phyloP scores from a whole-genome alignment of 2,888 invertebrate species.

The Dynastes tityus region DNA sequence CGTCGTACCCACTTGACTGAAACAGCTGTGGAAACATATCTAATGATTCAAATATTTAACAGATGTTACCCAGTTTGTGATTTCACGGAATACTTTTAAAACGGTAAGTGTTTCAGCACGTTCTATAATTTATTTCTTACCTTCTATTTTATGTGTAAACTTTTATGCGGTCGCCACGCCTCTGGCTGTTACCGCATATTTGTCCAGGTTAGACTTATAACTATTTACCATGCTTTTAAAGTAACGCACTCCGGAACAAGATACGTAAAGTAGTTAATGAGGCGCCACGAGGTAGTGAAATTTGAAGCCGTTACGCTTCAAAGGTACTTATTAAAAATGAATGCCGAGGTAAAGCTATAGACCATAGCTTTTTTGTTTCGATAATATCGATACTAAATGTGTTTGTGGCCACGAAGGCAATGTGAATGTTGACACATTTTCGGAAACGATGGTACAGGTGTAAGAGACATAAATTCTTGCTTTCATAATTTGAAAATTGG shows the following conservation, averaged over 20 bases:
- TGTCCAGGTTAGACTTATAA: neutral
- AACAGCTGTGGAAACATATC: no score
- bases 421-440: neutral
- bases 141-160: no score
- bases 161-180: no score
- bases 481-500: no score
- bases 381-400: constrained; percentile 5
- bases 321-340: constrained; percentile 34
- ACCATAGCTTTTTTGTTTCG: neutral
- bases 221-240: neutral
- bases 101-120: no score
- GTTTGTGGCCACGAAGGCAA: constrained; percentile 2
- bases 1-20: no score
- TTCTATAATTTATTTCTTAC: no score
- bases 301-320: constrained; percentile 31
- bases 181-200: no score
- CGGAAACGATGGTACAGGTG: neutral
- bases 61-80: no score
- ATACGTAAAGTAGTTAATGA: constrained; percentile 28
- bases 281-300: constrained; percentile 28
- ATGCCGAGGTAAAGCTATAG: constrained; percentile 3
- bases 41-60: no score
- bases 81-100: no score
- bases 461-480: neutral
- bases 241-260: constrained; percentile 16